These are phyloP conservation scores for Galeruca laticollis DNA, from an alignment of 2,888 invertebrate species.

Conservation along the genomic window DNA sequence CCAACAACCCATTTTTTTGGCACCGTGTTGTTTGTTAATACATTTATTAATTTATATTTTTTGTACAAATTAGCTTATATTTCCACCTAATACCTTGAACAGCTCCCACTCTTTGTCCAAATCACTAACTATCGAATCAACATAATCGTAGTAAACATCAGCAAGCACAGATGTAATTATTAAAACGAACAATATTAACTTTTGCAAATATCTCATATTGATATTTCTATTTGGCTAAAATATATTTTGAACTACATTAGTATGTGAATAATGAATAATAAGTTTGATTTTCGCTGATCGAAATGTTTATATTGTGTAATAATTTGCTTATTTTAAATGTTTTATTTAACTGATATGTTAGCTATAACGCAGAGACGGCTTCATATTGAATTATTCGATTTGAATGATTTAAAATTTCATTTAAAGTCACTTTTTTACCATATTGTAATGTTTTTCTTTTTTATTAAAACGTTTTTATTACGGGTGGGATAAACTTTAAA, in stretches of 20 bases:
- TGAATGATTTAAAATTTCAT: too few species aligned
- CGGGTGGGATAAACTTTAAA: too few species aligned
- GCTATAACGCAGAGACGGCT: neutral
- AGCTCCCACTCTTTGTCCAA: slow-evolving; percentile 54
- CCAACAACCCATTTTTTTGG: neutral
- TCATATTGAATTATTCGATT: too few species aligned
- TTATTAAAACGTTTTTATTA: too few species aligned
- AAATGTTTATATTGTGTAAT: slow-evolving; percentile 31
- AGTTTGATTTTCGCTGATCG: slow-evolving; percentile 24
- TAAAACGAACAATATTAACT: slow-evolving; percentile 26
- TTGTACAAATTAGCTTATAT: neutral
- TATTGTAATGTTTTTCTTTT: too few species aligned
- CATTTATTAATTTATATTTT: neutral
- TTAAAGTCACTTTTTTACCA: too few species aligned
- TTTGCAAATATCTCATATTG: slow-evolving; percentile 36
- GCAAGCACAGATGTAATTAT: slow-evolving; percentile 11
- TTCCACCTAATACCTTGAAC: slow-evolving; percentile 52
- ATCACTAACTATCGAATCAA: slow-evolving; percentile 33
- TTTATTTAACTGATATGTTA: neutral
- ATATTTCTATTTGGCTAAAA: slow-evolving; percentile 10
- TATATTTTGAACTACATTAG: neutral
- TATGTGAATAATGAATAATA: neutral
- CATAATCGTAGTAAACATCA: slow-evolving; percentile 29
- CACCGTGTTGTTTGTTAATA: neutral
- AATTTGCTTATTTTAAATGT: slow-evolving; percentile 24